phyloP scores from a whole-genome alignment of 1,140 invertebrate species.

The Trichonephila clavata region DNA sequence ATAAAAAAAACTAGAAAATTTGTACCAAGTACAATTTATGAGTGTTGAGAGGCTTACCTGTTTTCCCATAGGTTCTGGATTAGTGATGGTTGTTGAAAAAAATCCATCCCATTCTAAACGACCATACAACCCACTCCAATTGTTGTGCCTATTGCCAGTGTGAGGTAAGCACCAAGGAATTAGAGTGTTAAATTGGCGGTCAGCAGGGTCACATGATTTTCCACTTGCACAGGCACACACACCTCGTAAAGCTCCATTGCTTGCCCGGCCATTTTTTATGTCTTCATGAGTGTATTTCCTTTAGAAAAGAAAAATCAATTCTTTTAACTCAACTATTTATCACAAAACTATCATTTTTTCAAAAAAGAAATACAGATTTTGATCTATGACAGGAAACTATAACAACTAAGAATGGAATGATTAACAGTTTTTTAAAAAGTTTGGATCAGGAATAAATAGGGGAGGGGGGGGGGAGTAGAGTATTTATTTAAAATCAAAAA shows the following conservation, averaged over 20 bases:
- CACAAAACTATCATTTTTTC: no score
- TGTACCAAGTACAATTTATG: no score
- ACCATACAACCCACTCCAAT: slow-evolving; percentile 90
- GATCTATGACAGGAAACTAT: no score
- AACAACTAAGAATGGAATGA: no score
- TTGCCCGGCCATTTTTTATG: slow-evolving; percentile 85
- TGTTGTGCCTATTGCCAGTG: slow-evolving; percentile 91
- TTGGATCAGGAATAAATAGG: no score
- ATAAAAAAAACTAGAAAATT: no score
- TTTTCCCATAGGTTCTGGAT: slow-evolving; percentile 95
- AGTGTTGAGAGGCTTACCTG: slow-evolving; percentile 83
- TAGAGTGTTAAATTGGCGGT: slow-evolving; percentile 91
- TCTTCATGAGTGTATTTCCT: slow-evolving; percentile 88
- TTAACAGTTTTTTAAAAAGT: no score
- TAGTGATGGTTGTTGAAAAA: slow-evolving; percentile 89
- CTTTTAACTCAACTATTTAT: no score
- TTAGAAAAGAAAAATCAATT: slow-evolving; percentile 43
- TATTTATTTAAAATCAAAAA: no score
- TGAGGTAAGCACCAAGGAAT: slow-evolving; percentile 96
- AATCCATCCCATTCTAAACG: slow-evolving; percentile 92
- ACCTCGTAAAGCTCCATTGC: slow-evolving; percentile 85
- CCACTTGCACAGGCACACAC: slow-evolving; percentile 89
- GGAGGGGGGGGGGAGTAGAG: no score
- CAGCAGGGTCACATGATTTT: slow-evolving; percentile 86
- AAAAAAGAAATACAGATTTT: no score